Base-by-base conservation (phyloP, 1,140 invertebrate species). In the Magallana gigas region DNA sequence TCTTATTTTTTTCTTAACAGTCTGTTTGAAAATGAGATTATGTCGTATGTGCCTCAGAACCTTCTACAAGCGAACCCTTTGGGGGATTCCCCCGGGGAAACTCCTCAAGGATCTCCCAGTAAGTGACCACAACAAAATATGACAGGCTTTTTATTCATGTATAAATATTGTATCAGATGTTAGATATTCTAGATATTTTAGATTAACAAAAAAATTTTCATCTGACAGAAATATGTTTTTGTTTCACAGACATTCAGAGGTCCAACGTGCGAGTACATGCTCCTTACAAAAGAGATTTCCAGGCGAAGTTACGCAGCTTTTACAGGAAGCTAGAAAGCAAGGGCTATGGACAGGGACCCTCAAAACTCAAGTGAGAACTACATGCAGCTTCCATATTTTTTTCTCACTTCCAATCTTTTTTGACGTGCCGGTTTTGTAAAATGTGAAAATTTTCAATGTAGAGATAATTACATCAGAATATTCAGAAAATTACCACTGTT, bases 11-110 rank as follows among this genome's bases (percentile, higher is more conserved):
- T 48, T 48, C 36, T 48, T 4, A 96, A 58, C 96, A 98, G 98
- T 96, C 96, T 99, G 91, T 99, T 99, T 96, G 98, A 99, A 94
- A 97, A 99, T 96, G 98, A 99, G 96, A 99, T 99, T 92, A 99
- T 99, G 98, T 98, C 98, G 85, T 99, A 98, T 95, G 97, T 99
- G 92, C 98, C 98, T 57, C 90, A 92, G 91, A 96, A 88, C 94
- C 96, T 89, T 87, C 86, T 88, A 84, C 76, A 88, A 56, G 85
- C 85, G 85, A 92, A 60, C 8, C 36, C 85, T 16, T 23, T 85
- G 18, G 92, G 94, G 92, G 92, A 92, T 93, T 96, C 96, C 88
- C 95, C 96, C 2, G 92, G 95, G 64, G 95, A 95, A n/a, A 97
- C 96, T 18, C 96, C 97, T 1, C 96, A 96, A 88, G 96, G 96